These are phyloP conservation scores for Willowsia nigromaculata DNA, from an alignment of 2,888 invertebrate species.

Conservation along the genomic window DNA sequence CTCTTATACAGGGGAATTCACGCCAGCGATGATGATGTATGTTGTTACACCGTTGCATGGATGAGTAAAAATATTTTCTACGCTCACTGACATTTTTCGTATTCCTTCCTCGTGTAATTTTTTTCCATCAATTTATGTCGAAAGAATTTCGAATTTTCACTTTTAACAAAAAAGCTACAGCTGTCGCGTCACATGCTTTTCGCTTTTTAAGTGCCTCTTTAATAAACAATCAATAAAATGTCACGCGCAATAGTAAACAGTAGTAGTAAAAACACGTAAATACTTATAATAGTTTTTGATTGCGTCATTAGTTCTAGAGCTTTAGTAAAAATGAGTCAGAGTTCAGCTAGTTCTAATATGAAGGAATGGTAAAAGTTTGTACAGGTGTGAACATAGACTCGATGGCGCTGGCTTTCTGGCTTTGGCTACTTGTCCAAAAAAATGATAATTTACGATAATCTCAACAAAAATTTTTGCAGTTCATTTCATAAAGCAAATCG, in stretches of 20 bases:
- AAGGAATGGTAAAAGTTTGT: conserved; percentile 37
- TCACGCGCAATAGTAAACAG: conserved; percentile 51
- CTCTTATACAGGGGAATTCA: no score
- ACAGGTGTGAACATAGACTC: conserved; percentile 55
- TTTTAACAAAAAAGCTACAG: neutral
- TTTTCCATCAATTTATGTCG: neutral
- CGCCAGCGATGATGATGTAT: no score
- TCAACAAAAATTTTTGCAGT: neutral
- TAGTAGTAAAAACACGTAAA: neutral
- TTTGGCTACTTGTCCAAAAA: conserved; percentile 12
- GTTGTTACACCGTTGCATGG: neutral
- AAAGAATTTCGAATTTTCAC: neutral
- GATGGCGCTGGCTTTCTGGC: conserved; percentile 27
- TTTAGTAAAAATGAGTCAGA: no score
- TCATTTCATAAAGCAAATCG: neutral
- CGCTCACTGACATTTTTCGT: neutral
- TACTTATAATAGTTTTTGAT: no score
- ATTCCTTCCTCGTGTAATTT: neutral
- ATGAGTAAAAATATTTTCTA: conserved; percentile 2
- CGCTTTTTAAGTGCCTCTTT: conserved; percentile 2
- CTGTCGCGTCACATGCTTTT: conserved; percentile 31
- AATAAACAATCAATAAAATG: conserved; percentile 54
- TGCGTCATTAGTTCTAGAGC: no score
- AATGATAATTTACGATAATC: conserved; percentile 18
- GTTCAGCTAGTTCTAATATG: no score